Base-by-base conservation (phyloP, 2,888 invertebrate species). In the Sympetrum striolatum region DNA sequence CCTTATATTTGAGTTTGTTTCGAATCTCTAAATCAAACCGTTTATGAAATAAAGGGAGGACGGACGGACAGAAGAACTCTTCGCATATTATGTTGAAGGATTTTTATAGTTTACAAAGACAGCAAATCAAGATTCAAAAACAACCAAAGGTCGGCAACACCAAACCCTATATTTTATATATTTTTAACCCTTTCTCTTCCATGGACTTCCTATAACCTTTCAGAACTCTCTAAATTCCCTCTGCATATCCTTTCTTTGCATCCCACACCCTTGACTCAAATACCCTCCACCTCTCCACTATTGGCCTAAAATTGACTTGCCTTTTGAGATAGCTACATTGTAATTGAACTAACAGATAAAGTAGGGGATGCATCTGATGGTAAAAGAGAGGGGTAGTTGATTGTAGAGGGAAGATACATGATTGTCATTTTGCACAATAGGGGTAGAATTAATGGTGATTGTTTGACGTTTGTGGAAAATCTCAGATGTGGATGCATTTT, bases 321-420 rank as follows among this genome's bases (percentile, higher is more conserved):
- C 86, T 86, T 82, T 86, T 60, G 64, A 48, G 86, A 60, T 86
- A 86, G 60, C 86, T 37, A 86, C 37, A 64, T 86, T 37, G 60
- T 86, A 86, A 86, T 86, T 60, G 86, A 86, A 60, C 37, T n/a
- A 60, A 12, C n/a, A 12, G n/a, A 22, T 22, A 82, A 37, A 60
- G 35, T 37, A 86, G 22, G n/a, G 82, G 31, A 31, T 35, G 35
- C 2, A 60, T 37, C 35, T 35, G 86, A 58, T 10, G 37, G 22
- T 3, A 37, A n/a, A 12, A n/a, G 0, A 2, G n/a, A n/a, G 86
- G 53, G 60, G 35, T 14, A 22, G 10, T 18, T 37, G 37, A 18
- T 10, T 25, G 31, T 1, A 81, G n/a, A n/a, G 8, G 18, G 73
- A 14, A 25, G 73, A 73, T 14, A 8, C 44, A 6, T 44, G 44